These are phyloP conservation scores for Nanorana parkeri DNA, from an alignment of 2,113 vertebrate genomes.

Conservation along the genomic window DNA sequence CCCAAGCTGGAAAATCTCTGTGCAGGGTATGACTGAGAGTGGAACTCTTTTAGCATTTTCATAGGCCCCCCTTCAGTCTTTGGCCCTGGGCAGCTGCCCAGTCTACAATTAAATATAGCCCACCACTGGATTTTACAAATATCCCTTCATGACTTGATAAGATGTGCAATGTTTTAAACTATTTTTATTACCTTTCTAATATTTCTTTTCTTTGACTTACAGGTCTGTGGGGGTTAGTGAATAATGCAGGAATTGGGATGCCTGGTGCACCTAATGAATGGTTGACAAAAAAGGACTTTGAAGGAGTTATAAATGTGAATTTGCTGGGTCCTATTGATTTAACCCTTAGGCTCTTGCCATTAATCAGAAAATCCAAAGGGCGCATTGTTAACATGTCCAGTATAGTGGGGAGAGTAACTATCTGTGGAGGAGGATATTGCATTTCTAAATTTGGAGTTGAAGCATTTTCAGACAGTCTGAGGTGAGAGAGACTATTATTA, in stretches of 20 bases:
- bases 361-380: slow-evolving; percentile 69
- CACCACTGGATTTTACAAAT: no score
- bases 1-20: no score
- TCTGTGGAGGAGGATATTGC: slow-evolving; percentile 62
- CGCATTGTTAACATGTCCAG: slow-evolving; percentile 72
- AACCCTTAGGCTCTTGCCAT: slow-evolving; percentile 69
- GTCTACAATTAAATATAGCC: no score
- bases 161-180: no score
- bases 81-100: no score
- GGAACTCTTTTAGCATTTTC: no score
- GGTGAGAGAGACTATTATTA: slow-evolving; percentile 61
- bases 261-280: slow-evolving; percentile 74
- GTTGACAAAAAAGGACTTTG: slow-evolving; percentile 75
- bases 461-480: slow-evolving; percentile 73
- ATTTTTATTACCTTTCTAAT: not conserved
- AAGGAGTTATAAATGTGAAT: slow-evolving; percentile 74
- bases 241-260: slow-evolving; percentile 77
- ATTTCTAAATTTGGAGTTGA: slow-evolving; percentile 74
- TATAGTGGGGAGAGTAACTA: slow-evolving; percentile 66
- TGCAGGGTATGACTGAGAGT: no score
- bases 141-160: no score
- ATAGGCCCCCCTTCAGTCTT: no score
- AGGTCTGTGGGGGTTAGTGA: slow-evolving; percentile 87
- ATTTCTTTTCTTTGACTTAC: not conserved
- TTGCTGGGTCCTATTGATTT: slow-evolving; percentile 68